Evolutionary conservation across 2,113 vertebrate species (phyloP).

Genomic region (Artemisiospiza belli): DNA sequence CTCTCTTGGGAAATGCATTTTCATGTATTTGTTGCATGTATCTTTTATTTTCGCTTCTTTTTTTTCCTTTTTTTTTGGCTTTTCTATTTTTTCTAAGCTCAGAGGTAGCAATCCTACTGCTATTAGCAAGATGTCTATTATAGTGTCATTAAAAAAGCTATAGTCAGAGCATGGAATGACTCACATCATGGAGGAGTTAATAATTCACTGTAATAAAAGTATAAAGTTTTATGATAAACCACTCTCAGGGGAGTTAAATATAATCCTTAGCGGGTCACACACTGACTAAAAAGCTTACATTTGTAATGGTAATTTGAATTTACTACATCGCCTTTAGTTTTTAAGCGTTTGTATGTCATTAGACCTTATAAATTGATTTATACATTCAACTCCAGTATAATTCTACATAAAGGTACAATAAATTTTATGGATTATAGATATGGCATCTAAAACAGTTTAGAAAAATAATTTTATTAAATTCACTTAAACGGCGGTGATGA

Average conservation of each 20-base stretch:
- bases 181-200: slow-evolving; percentile 86
- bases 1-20: slow-evolving; percentile 53
- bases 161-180: slow-evolving; percentile 81
- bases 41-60: not conserved
- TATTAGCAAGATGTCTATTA: slow-evolving; percentile 87
- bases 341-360: slow-evolving; percentile 85
- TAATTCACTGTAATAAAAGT: slow-evolving; percentile 88
- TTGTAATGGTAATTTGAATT: slow-evolving; percentile 88
- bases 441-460: slow-evolving; percentile 83
- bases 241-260: slow-evolving; percentile 86
- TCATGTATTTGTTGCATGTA: not conserved
- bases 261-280: slow-evolving; percentile 85
- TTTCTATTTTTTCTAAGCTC: slow-evolving; percentile 56
- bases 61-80: not conserved
- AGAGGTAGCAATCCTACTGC: slow-evolving; percentile 76
- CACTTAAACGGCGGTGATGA: slow-evolving; percentile 65
- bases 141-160: slow-evolving; percentile 84
- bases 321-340: slow-evolving; percentile 85
- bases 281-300: slow-evolving; percentile 85
- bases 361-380: slow-evolving; percentile 87
- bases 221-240: slow-evolving; percentile 88
- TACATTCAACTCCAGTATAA: slow-evolving; percentile 81
- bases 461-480: slow-evolving; percentile 82
- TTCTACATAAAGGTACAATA: slow-evolving; percentile 81
- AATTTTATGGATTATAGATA: slow-evolving; percentile 85